Conservation (phyloP, 2,113 vertebrate species). For the Sinosuthora webbiana region DNA sequence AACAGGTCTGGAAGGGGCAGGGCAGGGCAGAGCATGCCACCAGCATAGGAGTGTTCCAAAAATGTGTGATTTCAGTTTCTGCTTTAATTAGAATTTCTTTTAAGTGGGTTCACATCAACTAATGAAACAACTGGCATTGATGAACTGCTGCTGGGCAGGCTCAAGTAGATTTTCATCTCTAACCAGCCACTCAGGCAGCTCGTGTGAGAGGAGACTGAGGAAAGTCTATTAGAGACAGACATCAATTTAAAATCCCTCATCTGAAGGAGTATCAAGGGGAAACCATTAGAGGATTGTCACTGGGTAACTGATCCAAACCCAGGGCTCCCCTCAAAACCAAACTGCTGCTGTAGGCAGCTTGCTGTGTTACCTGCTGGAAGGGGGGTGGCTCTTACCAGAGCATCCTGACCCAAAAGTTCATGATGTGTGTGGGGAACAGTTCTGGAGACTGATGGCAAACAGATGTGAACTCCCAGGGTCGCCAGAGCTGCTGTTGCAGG, state of each 20-base stretch:
- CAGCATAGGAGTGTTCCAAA: not conserved
- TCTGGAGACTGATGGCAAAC: not conserved
- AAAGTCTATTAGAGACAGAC: slow-evolving; percentile 28
- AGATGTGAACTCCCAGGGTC: not conserved
- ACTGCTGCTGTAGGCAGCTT: not conserved
- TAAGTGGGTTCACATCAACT: slow-evolving; percentile 33
- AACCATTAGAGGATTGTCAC: not conserved
- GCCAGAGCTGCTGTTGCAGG: not conserved
- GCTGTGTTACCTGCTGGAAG: not conserved
- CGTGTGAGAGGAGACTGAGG: not conserved
- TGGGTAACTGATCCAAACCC: not conserved
- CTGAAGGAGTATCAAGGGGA: not conserved
- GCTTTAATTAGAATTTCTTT: slow-evolving; percentile 62
- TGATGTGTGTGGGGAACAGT: not conserved
- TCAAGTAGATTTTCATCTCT: slow-evolving; percentile 45
- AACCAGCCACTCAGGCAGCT: slow-evolving; percentile 3
- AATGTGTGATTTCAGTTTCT: slow-evolving; percentile 9
- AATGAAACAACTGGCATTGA: slow-evolving; percentile 60
- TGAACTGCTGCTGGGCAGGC: slow-evolving; percentile 50
- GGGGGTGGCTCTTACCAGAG: not conserved
- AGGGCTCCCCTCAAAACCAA: not conserved
- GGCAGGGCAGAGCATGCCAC: not conserved
- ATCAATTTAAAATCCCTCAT: slow-evolving; percentile 39
- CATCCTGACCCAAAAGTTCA: rapidly evolving
- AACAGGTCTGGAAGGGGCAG: not conserved